Base-by-base conservation (phyloP, 2,888 invertebrate species). In the Siphonodentalium dalli region DNA sequence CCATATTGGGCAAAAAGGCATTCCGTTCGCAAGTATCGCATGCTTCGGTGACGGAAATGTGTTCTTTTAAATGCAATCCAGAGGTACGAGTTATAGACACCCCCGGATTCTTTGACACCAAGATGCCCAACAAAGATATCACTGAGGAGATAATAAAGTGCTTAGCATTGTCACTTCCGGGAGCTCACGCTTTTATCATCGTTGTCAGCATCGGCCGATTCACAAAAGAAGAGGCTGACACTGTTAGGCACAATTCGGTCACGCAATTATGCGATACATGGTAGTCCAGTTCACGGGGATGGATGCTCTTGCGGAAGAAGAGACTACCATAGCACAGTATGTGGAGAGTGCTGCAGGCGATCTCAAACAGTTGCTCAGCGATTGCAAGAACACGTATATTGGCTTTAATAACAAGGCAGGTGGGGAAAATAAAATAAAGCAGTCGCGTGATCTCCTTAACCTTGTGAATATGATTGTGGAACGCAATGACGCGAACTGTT, bases 1-100 rank as follows among this genome's bases (percentile, higher is more conserved):
- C 44, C 24, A 53, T 62, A 42, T 40, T 60, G 6, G 38, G 42
- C 8, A 29, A 29, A 9, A 38, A 56, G 18, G 21, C 31, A n/a
- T 61, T 61, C 35, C 29, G 34, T 3, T 55, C 61, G 13, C 31
- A 38, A 11, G 33, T 38, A 9, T 38, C 45, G 11, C 58, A 40
- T 1, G 31, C 50, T 5, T 58, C 61, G 24, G 46, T 58, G 5
- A 61, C 61, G 0, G 33, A 27, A 9, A 44, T 45, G 27, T 60
- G 60, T 40, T n/a, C n/a, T n/a, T n/a, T n/a, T n/a, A n/a, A n/a
- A n/a, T n/a, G n/a, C n/a, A n/a, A n/a, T n/a, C n/a, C n/a, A n/a
- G n/a, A n/a, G n/a, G n/a, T n/a, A n/a, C n/a, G n/a, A n/a, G 39
- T 61, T 9, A 50, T 62, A 0, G 63, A 63, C 42, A 60, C 60